These are phyloP conservation scores for Echinops telfairi DNA, from an alignment of 2,113 vertebrate species.

Conservation along the genomic window DNA sequence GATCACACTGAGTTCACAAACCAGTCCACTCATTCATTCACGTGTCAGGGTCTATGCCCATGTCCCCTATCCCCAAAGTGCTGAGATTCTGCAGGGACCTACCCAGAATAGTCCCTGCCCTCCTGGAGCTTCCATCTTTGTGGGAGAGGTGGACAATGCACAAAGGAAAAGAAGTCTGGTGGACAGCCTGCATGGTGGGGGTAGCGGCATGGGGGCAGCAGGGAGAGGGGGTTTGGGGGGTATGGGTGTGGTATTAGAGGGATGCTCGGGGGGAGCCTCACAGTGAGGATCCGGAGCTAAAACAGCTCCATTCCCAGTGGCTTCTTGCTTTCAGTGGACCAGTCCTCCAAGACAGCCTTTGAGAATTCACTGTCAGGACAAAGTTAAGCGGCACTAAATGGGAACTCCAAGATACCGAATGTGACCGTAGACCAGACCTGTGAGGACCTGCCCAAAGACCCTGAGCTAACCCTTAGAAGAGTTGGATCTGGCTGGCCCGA, in stretches of 20 bases:
- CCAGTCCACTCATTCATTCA: background rate
- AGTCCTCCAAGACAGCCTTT: background rate
- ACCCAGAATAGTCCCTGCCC: background rate
- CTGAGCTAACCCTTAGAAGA: background rate
- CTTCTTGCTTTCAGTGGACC: background rate
- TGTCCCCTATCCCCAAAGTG: fast-evolving
- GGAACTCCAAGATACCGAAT: background rate
- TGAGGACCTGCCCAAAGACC: background rate
- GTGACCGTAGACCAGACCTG: background rate
- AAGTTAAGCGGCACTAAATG: background rate
- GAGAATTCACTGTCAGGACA: background rate
- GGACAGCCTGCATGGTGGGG: background rate
- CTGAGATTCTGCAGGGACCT: background rate
- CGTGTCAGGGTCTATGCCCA: background rate
- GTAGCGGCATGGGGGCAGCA: background rate
- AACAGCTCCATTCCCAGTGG: conserved; percentile 10
- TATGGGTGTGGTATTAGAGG: background rate
- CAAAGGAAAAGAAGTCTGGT: background rate
- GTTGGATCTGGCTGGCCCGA: background rate
- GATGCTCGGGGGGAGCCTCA: background rate
- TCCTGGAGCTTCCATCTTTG: background rate
- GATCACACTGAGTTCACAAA: background rate
- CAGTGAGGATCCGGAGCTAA: background rate
- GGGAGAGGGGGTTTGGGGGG: background rate
- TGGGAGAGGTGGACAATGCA: background rate